Percentiles rank a stretch among this genome's conserved stretches.
phyloP scores from a whole-genome alignment of 2,113 vertebrate genomes.

The Mormyrus lacerda region DNA sequence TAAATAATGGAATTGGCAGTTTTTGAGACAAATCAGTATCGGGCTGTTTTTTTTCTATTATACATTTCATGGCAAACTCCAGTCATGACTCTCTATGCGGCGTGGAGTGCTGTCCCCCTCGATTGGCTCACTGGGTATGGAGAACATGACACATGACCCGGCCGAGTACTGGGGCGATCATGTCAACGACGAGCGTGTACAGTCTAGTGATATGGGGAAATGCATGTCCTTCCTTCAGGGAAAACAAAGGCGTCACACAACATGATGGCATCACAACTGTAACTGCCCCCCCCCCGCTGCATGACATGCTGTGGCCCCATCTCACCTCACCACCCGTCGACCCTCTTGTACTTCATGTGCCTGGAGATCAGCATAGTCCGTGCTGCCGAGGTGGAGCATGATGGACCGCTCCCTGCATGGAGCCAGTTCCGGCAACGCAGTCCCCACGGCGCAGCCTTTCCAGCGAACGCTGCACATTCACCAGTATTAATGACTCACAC shows the following conservation, averaged over 20 bases:
- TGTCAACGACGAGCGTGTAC: neutral
- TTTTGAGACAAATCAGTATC: neutral
- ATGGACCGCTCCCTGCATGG: slow-evolving; percentile 51
- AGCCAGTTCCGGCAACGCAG: slow-evolving; percentile 53
- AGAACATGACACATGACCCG: neutral
- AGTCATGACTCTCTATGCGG: neutral
- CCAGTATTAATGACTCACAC: slow-evolving; percentile 64
- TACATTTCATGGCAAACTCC: neutral
- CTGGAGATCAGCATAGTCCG: neutral
- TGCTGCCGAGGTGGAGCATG: slow-evolving; percentile 34
- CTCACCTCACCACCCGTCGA: neutral
- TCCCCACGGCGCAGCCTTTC: slow-evolving; percentile 54
- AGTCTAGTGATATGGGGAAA: neutral
- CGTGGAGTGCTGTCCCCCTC: neutral
- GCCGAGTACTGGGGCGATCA: neutral
- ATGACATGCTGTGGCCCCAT: neutral
- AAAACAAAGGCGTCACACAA: neutral
- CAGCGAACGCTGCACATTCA: slow-evolving; percentile 52
- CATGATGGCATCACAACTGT: too few relatives aligned
- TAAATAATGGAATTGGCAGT: neutral
- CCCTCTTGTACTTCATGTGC: neutral
- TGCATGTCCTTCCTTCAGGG: neutral
- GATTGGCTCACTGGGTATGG: neutral
- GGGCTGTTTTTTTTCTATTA: neutral
- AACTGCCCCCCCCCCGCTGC: neutral